Evolutionary conservation across 2,888 invertebrate species (phyloP).

Genomic region (Cloeon dipterum): DNA sequence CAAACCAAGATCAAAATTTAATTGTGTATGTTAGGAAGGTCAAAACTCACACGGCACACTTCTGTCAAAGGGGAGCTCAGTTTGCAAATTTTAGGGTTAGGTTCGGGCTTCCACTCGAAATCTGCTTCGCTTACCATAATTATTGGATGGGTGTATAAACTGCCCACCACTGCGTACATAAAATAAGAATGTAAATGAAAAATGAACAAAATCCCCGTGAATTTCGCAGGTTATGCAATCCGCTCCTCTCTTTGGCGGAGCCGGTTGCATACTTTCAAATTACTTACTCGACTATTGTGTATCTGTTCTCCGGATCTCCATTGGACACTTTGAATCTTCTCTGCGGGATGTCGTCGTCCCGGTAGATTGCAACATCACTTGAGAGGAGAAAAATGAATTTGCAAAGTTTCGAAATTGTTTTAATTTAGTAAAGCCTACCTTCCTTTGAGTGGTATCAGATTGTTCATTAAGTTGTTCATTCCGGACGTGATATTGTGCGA

Average conservation of each 20-base stretch:
- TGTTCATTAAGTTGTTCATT: slow-evolving; percentile 29
- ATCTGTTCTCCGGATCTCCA: slow-evolving; percentile 33
- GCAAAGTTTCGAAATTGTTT: too few species aligned
- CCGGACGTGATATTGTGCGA: too few species aligned
- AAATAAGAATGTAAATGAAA: slow-evolving; percentile 7
- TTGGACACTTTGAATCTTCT: slow-evolving; percentile 44
- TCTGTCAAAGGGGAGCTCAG: too few species aligned
- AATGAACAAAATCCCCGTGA: slow-evolving; percentile 2
- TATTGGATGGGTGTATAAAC: slow-evolving; percentile 10
- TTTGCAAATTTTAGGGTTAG: too few species aligned
- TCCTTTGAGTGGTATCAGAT: slow-evolving; percentile 19
- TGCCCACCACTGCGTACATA: slow-evolving; percentile 9
- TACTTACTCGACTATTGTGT: slow-evolving; percentile 52
- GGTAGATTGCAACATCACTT: too few species aligned
- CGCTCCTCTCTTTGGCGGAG: slow-evolving; percentile 4
- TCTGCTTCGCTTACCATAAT: slow-evolving; percentile 11
- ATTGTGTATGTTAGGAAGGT: too few species aligned
- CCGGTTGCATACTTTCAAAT: too few species aligned
- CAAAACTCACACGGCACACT: too few species aligned
- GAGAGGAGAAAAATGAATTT: too few species aligned
- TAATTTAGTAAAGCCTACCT: too few species aligned
- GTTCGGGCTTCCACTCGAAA: too few species aligned
- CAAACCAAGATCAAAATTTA: too few species aligned
- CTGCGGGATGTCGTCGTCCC: slow-evolving; percentile 47
- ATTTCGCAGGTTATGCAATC: neutral